These are phyloP conservation scores for Micronisus gabar DNA, from an alignment of 2,113 vertebrate genomes.

Conservation along the genomic window DNA sequence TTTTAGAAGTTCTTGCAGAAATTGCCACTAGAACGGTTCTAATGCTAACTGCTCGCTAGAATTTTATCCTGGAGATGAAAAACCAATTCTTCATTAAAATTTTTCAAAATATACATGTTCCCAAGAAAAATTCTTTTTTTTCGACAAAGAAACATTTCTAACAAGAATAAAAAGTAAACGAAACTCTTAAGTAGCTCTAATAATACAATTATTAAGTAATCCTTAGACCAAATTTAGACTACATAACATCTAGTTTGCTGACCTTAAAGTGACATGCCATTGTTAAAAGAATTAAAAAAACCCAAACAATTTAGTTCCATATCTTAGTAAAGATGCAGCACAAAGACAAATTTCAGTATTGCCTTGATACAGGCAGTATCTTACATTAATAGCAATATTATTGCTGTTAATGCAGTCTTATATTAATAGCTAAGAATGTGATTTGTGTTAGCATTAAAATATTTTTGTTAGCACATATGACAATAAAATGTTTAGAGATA, in stretches of 20 bases:
- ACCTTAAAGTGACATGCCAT: not conserved
- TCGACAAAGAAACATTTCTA: not conserved
- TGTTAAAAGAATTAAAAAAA: not conserved
- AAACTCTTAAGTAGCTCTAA: not conserved
- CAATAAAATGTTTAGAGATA: not conserved
- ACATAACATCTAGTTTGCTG: not conserved
- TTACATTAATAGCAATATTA: not conserved
- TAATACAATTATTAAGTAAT: not conserved
- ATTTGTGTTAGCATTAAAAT: not conserved
- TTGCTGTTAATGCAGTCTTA: not conserved
- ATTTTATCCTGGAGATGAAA: not conserved
- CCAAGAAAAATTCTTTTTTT: not conserved
- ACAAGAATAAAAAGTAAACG: not conserved
- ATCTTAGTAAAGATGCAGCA: not conserved
- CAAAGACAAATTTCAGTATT: not conserved
- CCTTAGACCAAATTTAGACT: not conserved
- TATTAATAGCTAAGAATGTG: not conserved
- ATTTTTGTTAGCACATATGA: not conserved
- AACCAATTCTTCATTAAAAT: not conserved
- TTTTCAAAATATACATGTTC: not conserved
- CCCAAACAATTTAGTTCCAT: not conserved
- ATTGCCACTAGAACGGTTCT: not conserved
- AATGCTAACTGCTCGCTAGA: not conserved
- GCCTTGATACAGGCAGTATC: not conserved
- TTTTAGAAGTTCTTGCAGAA: not conserved